Evolutionary conservation across 1,140 invertebrate species (phyloP), one percentile per base, ranked within the genome.

Genomic region (Alviniconcha marisindica): DNA sequence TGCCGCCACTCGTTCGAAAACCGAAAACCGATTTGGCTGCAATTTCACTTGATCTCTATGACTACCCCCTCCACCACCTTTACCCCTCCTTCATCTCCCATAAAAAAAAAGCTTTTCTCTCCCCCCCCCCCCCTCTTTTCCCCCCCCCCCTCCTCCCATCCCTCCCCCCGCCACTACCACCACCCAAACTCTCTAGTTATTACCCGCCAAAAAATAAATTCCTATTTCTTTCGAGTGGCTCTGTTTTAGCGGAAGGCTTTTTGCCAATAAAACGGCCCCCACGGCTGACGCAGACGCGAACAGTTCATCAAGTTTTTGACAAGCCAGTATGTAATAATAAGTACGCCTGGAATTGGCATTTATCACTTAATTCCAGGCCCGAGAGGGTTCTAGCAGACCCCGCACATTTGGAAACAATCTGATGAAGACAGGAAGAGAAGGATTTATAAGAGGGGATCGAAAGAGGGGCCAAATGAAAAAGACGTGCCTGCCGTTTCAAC

Each of bases 321-420:
- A 81, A 69, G 54, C 28, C 60, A 60, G 78, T 69, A 81, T 81
- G 78, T 81, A 56, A 81, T 81, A 81, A 81, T 81, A 81, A 81
- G 60, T 81, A 81, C 78, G 78, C 60, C 40, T 60, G 66, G 60
- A 48, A 81, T 81, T 81, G 78, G 78, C 78, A 81, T 81, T 81
- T 81, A 81, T 81, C 60, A 71, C 66, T 63, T 63, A 71, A 81
- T 81, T 40, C 78, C 66, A 28, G 66, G 66, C 60, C 54, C 15
- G 31, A 31, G 44, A 76, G n/a, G 44, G 18, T 42, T 42, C 18
- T n/a, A 2, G 36, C 71, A 73, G 33, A 2, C 71, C n/a, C 38
- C 36, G 71, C 71, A 74, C 71, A 74, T 74, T 74, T 74, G 71
- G 71, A 38, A 74, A 74, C 28, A 44, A 74, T 74, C 42, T 74